A percentile compares a stretch with the other conserved stretches of the same genome.
phyloP scores from a whole-genome alignment of 2,888 invertebrate species.

The Microchrysa polita region DNA sequence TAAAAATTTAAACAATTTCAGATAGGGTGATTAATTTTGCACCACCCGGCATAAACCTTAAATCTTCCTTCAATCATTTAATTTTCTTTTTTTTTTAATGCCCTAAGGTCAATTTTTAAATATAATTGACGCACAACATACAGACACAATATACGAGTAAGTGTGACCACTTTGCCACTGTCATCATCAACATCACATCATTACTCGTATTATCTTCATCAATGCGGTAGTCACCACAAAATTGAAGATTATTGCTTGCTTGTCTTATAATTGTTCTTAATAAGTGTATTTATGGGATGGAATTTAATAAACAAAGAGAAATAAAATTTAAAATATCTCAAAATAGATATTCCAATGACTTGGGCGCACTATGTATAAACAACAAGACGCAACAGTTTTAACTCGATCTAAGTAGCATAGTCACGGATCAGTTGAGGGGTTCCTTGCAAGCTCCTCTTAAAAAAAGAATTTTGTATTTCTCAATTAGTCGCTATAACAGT shows the following conservation, averaged over 20 bases:
- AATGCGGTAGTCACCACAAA: too few relatives aligned
- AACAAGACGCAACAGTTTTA: conserved; percentile 30
- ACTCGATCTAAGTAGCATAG: conserved; percentile 10
- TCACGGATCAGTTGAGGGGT: conserved; percentile 30
- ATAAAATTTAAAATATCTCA: conserved; percentile 11
- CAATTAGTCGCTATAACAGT: conserved; percentile 42
- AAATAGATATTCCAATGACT: conserved; percentile 27
- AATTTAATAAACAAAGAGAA: conserved; percentile 39
- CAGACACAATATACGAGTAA: conserved; percentile 10
- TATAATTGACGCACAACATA: conserved; percentile 43
- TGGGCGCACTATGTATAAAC: conserved; percentile 27
- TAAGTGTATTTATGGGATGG: conserved; percentile 48
- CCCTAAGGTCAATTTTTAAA: conserved; percentile 28
- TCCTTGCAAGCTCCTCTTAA: conserved; percentile 33
- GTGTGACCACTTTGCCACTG: conserved; percentile 12
- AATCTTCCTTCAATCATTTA: too few relatives aligned
- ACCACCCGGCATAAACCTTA: too few relatives aligned
- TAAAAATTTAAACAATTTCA: too few relatives aligned
- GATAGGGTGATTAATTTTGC: too few relatives aligned
- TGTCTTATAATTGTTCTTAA: conserved; percentile 48
- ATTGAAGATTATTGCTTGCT: conserved; percentile 19
- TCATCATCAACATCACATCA: conserved; percentile 21
- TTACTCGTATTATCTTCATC: too few relatives aligned
- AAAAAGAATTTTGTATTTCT: conserved; percentile 41
- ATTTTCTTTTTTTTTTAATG: too few relatives aligned